Percentiles rank a stretch among this genome's conserved stretches.
Conservation (phyloP, 2,797 vertebrate genomes). For the Fratercula arctica region DNA sequence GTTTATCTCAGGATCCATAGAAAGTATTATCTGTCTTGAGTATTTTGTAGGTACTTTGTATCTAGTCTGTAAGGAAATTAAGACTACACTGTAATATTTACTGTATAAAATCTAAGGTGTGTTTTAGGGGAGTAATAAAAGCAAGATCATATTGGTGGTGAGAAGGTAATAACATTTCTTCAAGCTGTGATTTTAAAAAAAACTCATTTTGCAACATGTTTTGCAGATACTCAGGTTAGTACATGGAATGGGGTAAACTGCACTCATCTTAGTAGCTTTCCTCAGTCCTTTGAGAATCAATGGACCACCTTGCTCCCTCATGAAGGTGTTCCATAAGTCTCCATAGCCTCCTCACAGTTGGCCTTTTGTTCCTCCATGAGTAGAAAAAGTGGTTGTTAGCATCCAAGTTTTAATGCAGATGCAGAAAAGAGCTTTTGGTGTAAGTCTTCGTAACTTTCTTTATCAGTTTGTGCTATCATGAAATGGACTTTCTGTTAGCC, state of each 20-base stretch:
- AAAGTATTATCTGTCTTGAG: not conserved
- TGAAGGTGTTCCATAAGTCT: not conserved
- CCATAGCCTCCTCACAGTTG: not conserved
- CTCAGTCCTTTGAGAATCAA: not conserved
- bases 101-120: not conserved
- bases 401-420: not conserved
- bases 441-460: not conserved
- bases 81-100: not conserved
- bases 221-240: not conserved
- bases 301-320: not conserved
- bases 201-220: not conserved
- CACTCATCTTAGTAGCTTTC: not conserved
- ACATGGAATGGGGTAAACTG: not conserved
- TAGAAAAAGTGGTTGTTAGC: not conserved
- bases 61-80: not conserved
- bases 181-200: not conserved
- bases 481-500: not conserved
- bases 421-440: not conserved
- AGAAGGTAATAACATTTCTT: not conserved
- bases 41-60: not conserved
- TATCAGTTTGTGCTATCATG: not conserved
- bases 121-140: not conserved
- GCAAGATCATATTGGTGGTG: not conserved
- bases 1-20: not conserved
- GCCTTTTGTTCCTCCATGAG: not conserved